A percentile compares a stretch with the other conserved stretches of the same genome.
Conservation (phyloP, 2,888 invertebrate species). For the Nezara viridula region DNA sequence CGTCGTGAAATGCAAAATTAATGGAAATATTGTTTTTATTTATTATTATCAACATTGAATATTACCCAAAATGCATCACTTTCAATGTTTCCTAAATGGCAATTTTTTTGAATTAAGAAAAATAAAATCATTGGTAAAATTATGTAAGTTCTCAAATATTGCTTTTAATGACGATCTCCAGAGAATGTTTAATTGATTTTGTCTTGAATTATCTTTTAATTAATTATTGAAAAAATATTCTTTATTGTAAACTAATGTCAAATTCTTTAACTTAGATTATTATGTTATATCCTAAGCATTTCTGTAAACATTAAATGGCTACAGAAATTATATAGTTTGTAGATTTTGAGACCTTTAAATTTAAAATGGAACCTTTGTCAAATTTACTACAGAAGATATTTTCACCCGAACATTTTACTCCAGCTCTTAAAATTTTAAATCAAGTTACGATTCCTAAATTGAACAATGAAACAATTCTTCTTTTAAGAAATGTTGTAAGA, state of each 20-base stretch:
- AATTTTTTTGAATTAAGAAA: constrained; percentile 6
- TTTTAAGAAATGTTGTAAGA: constrained; percentile 29
- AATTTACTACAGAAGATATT: not conserved
- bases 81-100: not conserved
- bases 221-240: not conserved
- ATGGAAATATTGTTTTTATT: not conserved
- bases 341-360: not conserved
- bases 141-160: not conserved
- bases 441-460: constrained; percentile 9
- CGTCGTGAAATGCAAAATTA: not conserved
- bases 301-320: not conserved
- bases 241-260: not conserved
- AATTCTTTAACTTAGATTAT: not conserved
- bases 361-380: constrained; percentile 10
- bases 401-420: constrained; percentile 1
- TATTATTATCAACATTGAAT: not conserved
- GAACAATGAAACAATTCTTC: constrained; percentile 4
- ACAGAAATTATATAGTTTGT: not conserved
- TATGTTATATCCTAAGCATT: not conserved
- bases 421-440: constrained; percentile 24
- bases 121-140: not conserved
- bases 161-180: not conserved
- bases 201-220: not conserved
- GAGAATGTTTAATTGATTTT: too few species aligned
- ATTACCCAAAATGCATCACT: constrained; percentile 14